phyloP scores from a whole-genome alignment of 2,888 invertebrate genomes.

The Stenchaetothrips biformis region DNA sequence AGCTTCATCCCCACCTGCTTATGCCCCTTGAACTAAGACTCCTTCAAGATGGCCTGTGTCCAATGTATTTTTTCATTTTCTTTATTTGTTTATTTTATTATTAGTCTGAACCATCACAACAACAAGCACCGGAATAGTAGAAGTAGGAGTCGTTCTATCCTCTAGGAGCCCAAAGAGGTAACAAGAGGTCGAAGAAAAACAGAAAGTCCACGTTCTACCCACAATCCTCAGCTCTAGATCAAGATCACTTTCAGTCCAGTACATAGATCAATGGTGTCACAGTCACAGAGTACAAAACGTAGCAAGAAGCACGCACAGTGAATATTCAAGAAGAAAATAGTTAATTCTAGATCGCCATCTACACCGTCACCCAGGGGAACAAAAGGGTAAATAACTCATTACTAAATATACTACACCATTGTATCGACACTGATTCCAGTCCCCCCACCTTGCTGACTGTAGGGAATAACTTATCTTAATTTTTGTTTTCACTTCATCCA shows the following conservation, averaged over 20 bases:
- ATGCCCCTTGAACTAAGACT: too few species aligned
- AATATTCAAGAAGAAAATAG: slow-evolving; percentile 33
- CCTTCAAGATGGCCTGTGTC: too few species aligned
- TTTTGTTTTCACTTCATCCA: slow-evolving; percentile 11
- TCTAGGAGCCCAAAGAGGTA: background rate
- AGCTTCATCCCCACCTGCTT: slow-evolving; percentile 26
- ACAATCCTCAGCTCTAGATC: background rate
- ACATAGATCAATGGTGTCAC: slow-evolving; percentile 40
- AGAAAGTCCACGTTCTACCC: background rate
- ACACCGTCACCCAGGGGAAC: slow-evolving; percentile 37
- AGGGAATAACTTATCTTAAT: too few species aligned
- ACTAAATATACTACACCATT: background rate
- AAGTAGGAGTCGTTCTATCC: background rate
- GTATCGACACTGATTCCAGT: background rate
- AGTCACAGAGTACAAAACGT: slow-evolving; percentile 35
- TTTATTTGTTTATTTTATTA: background rate
- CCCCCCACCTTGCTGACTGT: too few species aligned
- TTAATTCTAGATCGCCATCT: slow-evolving; percentile 34
- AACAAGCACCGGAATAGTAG: background rate
- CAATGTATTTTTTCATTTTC: background rate
- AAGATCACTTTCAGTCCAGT: slow-evolving; percentile 4
- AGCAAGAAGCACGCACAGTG: slow-evolving; percentile 34
- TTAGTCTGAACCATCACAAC: background rate
- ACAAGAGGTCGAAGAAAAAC: background rate
- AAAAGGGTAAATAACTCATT: background rate